A percentile compares a stretch with the other conserved stretches of the same genome.
These are phyloP conservation scores for Sardinella longiceps DNA, from an alignment of 2,797 vertebrate species.

Conservation along the genomic window DNA sequence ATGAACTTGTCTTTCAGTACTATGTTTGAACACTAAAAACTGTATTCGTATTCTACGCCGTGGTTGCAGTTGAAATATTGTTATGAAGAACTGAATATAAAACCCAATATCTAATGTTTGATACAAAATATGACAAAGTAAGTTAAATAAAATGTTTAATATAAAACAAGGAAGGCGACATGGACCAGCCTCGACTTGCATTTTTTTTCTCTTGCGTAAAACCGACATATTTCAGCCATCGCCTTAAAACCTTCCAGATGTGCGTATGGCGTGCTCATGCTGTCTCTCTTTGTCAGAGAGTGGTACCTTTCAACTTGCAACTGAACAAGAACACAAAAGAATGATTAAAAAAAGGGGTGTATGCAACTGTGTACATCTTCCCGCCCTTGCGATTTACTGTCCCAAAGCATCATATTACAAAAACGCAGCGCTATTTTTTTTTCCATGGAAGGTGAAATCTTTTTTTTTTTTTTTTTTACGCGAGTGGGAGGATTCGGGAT, in stretches of 20 bases:
- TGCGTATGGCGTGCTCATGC: conserved; percentile 47
- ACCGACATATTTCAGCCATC: conserved; percentile 52
- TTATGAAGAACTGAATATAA: background rate
- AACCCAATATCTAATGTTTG: background rate
- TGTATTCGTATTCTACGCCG: background rate
- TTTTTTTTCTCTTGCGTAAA: conserved; percentile 60
- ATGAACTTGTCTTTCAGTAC: background rate
- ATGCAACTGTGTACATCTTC: conserved; percentile 37
- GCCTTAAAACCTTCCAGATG: conserved; percentile 73
- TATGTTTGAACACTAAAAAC: background rate
- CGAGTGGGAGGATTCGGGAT: conserved; percentile 73
- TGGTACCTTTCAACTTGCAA: background rate
- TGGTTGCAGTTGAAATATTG: background rate
- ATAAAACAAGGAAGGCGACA: conserved; percentile 36
- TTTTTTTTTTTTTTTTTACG: conserved; percentile 47
- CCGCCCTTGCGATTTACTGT: conserved; percentile 47
- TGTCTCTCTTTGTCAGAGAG: background rate
- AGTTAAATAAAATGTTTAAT: conserved; percentile 21
- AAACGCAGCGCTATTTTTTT: conserved; percentile 31
- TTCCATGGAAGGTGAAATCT: conserved; percentile 58
- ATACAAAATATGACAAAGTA: background rate
- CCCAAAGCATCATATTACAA: conserved; percentile 46
- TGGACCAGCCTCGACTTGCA: conserved; percentile 58
- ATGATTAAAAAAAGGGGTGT: background rate
- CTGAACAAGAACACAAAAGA: background rate